phyloP scores from a whole-genome alignment of 2,113 vertebrate genomes.

The Pseudolaguvia tuberculata region DNA sequence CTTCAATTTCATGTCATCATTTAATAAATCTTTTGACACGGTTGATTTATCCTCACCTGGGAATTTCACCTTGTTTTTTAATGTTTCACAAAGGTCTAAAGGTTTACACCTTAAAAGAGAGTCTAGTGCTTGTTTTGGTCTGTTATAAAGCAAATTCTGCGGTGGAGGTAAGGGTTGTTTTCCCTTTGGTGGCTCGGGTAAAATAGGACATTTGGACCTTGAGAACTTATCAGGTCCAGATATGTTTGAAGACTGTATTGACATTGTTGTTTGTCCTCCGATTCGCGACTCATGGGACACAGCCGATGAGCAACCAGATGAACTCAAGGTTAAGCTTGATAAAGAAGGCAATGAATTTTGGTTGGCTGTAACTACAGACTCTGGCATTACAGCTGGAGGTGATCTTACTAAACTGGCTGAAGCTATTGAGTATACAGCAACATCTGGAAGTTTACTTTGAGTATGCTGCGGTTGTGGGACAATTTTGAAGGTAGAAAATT shows the following conservation, averaged over 20 bases:
- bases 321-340: constrained; percentile 25
- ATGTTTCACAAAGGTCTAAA: constrained; percentile 59
- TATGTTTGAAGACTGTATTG: constrained; percentile 36
- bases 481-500: constrained; percentile 30
- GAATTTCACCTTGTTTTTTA: constrained; percentile 44
- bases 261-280: constrained; percentile 57
- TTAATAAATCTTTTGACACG: not conserved
- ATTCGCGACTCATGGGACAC: constrained; percentile 50
- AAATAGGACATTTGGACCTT: not conserved
- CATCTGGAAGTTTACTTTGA: constrained; percentile 48
- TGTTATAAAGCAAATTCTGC: constrained; percentile 43
- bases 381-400: constrained; percentile 36
- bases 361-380: not conserved
- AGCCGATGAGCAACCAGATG: constrained; percentile 10
- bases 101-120: constrained; percentile 50
- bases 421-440: constrained; percentile 36
- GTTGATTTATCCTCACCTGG: constrained; percentile 24
- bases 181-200: constrained; percentile 16
- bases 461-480: constrained; percentile 46
- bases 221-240: not conserved
- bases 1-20: constrained; percentile 21
- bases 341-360: constrained; percentile 28
- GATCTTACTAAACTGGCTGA: constrained; percentile 41
- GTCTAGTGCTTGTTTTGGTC: constrained; percentile 33
- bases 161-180: constrained; percentile 33